phyloP scores from a whole-genome alignment of 2,888 invertebrate genomes.

The Pecten maximus region DNA sequence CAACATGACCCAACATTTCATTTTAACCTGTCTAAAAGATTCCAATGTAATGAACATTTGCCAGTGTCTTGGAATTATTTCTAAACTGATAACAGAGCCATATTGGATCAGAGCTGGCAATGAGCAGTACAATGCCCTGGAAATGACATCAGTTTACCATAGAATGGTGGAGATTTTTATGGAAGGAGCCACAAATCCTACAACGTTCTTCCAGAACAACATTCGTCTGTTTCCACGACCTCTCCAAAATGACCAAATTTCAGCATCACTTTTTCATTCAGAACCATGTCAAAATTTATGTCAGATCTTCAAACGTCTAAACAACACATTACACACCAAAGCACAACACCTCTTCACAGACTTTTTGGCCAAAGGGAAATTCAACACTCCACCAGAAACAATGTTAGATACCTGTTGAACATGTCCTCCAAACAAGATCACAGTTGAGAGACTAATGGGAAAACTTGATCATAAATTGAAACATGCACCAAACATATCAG shows the following conservation, averaged over 20 bases:
- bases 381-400: too few species aligned
- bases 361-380: slow-evolving; percentile 35
- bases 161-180: not conserved
- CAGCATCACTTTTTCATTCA: too few species aligned
- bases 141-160: slow-evolving; percentile 4
- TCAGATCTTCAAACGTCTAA: too few species aligned
- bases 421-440: slow-evolving; percentile 39
- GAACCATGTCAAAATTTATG: too few species aligned
- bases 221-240: too few species aligned
- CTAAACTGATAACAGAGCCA: slow-evolving; percentile 3
- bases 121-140: not conserved
- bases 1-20: slow-evolving; percentile 34
- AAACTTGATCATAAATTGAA: slow-evolving; percentile 26
- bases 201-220: too few species aligned
- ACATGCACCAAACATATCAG: not conserved
- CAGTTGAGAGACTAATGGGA: slow-evolving; percentile 36
- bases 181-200: not conserved
- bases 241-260: too few species aligned
- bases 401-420: not conserved
- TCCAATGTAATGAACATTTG: not conserved
- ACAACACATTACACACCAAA: not conserved
- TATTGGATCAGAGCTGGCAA: not conserved
- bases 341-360: slow-evolving; percentile 27
- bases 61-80: too few species aligned
- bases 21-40: not conserved